These are phyloP conservation scores for Chlorocebus sabaeus DNA, from an alignment of 2,113 vertebrate genomes.

Conservation along the genomic window DNA sequence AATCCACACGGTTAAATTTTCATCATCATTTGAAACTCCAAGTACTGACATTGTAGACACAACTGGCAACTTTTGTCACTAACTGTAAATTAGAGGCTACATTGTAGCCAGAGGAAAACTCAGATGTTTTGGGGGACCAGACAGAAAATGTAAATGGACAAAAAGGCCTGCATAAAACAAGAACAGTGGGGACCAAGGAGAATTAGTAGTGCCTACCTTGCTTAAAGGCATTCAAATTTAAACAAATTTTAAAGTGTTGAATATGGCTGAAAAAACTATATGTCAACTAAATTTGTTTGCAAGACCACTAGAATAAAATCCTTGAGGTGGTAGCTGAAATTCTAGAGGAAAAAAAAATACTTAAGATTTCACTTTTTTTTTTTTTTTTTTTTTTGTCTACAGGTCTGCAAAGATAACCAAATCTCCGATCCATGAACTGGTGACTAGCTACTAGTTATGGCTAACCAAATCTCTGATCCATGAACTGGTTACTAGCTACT, in stretches of 20 bases:
- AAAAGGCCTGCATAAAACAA: background rate
- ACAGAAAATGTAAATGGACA: background rate
- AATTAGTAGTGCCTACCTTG: background rate
- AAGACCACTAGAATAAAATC: background rate
- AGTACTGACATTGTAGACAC: background rate
- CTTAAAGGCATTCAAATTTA: background rate
- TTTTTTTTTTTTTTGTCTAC: too few relatives aligned
- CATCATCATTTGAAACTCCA: slow-evolving; percentile 17
- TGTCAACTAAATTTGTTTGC: background rate
- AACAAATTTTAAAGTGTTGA: background rate
- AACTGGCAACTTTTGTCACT: background rate
- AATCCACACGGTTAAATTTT: background rate
- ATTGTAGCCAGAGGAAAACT: background rate
- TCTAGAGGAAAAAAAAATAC: background rate
- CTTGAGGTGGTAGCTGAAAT: background rate
- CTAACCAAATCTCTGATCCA: background rate
- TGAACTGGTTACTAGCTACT: background rate
- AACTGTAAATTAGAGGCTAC: background rate
- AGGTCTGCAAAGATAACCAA: background rate
- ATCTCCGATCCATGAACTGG: background rate
- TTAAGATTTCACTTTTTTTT: background rate
- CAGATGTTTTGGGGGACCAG: background rate
- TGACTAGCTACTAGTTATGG: background rate
- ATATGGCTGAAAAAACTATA: background rate
- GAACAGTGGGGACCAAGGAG: background rate